phyloP scores from a whole-genome alignment of 2,113 vertebrate genomes.

The Tylochromis polylepis region DNA sequence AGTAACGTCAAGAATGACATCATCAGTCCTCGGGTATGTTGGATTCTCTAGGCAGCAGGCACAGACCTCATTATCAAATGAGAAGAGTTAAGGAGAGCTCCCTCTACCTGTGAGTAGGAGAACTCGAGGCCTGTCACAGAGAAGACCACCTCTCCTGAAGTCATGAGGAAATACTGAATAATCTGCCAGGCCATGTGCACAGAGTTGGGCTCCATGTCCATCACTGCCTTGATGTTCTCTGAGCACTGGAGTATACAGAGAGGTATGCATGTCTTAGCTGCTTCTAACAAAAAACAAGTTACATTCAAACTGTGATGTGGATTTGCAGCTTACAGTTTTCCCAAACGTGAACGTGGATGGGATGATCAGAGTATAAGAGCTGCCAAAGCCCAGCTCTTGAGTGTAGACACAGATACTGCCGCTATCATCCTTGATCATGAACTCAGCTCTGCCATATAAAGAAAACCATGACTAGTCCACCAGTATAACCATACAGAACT shows the following conservation, averaged over 20 bases:
- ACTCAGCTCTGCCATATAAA: slow-evolving; percentile 32
- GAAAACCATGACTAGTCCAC: background rate
- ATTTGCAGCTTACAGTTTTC: slow-evolving; percentile 17
- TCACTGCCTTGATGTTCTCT: background rate
- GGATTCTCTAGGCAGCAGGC: background rate
- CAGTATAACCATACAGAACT: too few relatives aligned
- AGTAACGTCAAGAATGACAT: background rate
- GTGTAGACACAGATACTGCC: background rate
- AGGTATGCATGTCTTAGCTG: background rate
- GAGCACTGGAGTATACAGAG: slow-evolving; percentile 47
- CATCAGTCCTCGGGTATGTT: background rate
- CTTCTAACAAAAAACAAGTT: background rate
- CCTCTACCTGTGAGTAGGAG: slow-evolving; percentile 90
- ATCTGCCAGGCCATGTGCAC: slow-evolving; percentile 93
- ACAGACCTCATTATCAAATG: background rate
- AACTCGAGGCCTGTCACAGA: slow-evolving; percentile 93
- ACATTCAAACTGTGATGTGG: background rate
- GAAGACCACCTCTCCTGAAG: slow-evolving; percentile 88
- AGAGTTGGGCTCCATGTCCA: slow-evolving; percentile 79
- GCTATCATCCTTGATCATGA: background rate
- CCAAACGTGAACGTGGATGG: slow-evolving; percentile 22
- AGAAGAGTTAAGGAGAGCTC: background rate
- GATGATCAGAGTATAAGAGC: slow-evolving; percentile 80
- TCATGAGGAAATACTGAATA: slow-evolving; percentile 92
- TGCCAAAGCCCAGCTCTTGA: slow-evolving; percentile 74